phyloP scores from a whole-genome alignment of 2,888 invertebrate species.

The Chymomyza amoena region DNA sequence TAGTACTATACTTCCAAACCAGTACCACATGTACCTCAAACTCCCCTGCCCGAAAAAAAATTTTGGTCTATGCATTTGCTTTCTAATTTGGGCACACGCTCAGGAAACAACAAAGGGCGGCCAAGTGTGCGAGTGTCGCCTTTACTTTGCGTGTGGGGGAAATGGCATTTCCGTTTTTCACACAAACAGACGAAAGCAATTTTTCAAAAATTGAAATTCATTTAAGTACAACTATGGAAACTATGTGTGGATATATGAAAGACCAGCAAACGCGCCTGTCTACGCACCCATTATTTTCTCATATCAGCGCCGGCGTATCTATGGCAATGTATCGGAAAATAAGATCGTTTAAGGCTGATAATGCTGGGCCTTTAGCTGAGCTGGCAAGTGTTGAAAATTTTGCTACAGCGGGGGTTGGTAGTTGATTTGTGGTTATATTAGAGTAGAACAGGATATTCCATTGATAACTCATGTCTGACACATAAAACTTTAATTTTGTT shows the following conservation, averaged over 20 bases:
- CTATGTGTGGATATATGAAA: constrained; percentile 22
- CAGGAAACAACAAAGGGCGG: constrained; percentile 47
- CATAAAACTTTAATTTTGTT: background rate
- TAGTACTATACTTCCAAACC: background rate
- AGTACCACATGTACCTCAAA: background rate
- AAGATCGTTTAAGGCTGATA: constrained; percentile 56
- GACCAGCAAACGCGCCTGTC: constrained; percentile 42
- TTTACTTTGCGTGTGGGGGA: constrained; percentile 18
- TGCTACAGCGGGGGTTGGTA: constrained; percentile 3
- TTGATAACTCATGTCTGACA: background rate
- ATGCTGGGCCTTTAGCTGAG: constrained; percentile 30
- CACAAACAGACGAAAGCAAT: constrained; percentile 67
- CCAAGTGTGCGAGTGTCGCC: constrained; percentile 34
- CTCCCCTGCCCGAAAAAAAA: constrained; percentile 11
- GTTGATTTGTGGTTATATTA: background rate
- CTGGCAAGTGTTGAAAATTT: constrained; percentile 57
- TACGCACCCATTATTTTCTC: constrained; percentile 52
- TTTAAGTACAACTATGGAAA: constrained; percentile 27
- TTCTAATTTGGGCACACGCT: constrained; percentile 71
- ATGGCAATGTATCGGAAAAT: constrained; percentile 49
- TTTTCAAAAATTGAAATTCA: constrained; percentile 69
- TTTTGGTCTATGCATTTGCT: constrained; percentile 39
- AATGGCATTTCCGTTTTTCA: constrained; percentile 68
- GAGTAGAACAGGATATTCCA: background rate
- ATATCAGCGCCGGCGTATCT: constrained; percentile 52